A percentile compares a stretch with the other conserved stretches of the same genome.
phyloP scores from a whole-genome alignment of 2,113 vertebrate species.

The Pachypanchax playfairii region DNA sequence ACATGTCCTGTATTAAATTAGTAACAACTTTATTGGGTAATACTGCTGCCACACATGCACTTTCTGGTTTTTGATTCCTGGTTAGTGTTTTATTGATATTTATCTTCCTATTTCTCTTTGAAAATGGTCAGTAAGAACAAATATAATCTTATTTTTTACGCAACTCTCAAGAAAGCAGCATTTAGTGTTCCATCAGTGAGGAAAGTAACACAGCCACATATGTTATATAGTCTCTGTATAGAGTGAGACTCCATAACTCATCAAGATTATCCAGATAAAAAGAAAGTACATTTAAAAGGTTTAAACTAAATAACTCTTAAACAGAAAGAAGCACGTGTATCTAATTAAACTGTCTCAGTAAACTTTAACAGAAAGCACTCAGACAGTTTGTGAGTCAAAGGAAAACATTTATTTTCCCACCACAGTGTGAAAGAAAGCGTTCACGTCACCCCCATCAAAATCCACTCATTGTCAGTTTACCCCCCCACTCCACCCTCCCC shows the following conservation, averaged over 20 bases:
- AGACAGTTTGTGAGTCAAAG: conserved; percentile 19
- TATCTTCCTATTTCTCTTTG: too few species aligned
- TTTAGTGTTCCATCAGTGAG: not conserved
- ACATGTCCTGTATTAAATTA: too few species aligned
- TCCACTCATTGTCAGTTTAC: conserved; percentile 52
- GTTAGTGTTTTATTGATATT: too few species aligned
- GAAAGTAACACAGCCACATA: not conserved
- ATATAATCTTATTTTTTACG: too few species aligned
- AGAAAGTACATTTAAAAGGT: not conserved
- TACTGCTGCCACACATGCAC: too few species aligned
- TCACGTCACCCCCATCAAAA: conserved; percentile 38
- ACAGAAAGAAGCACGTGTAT: conserved; percentile 12
- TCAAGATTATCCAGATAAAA: not conserved
- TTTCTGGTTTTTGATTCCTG: too few species aligned
- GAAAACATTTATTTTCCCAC: conserved; percentile 25
- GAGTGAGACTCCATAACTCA: not conserved
- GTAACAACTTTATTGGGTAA: too few species aligned
- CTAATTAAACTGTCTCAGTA: conserved; percentile 8
- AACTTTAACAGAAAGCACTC: conserved; percentile 17
- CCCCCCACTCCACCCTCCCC: conserved; percentile 7
- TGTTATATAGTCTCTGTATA: not conserved
- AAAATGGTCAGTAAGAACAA: too few species aligned
- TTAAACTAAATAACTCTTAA: too few species aligned
- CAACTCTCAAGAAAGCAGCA: too few species aligned
- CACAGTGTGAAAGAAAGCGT: conserved; percentile 34